Percentiles rank a stretch among this genome's conserved stretches.
Evolutionary conservation across 1,140 invertebrate genomes (phyloP).

Genomic region (Spodoptera litura): DNA sequence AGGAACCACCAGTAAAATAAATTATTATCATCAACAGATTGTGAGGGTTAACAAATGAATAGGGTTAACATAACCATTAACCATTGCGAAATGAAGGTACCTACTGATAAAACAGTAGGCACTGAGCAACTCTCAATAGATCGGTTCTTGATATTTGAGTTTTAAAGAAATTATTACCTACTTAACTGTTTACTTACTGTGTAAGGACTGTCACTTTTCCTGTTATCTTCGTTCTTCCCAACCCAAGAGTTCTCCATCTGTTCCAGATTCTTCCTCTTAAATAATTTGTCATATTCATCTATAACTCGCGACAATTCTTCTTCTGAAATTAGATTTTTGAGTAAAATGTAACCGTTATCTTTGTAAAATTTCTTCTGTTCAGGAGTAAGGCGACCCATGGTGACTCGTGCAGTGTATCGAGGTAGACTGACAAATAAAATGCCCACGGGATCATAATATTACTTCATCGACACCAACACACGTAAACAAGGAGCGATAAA

Average conservation of each 20-base stretch:
- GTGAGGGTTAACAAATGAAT: no score
- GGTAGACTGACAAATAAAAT: background rate
- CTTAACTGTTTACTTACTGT: conserved; percentile 46
- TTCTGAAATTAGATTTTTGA: conserved; percentile 63
- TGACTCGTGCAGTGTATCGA: background rate
- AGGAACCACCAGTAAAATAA: no score
- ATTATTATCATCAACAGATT: no score
- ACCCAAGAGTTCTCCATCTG: conserved; percentile 72
- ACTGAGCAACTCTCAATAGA: no score
- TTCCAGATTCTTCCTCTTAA: conserved; percentile 65
- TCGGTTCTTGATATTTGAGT: no score
- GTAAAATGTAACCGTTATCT: conserved; percentile 67
- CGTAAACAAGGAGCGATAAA: no score
- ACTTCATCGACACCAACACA: background rate
- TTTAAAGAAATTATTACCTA: no score
- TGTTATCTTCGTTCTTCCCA: conserved; percentile 64
- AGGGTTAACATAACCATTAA: no score
- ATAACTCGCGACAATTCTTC: conserved; percentile 57
- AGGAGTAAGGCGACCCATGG: conserved; percentile 56
- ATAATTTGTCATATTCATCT: conserved; percentile 68
- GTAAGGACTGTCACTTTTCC: conserved; percentile 62
- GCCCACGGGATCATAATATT: background rate
- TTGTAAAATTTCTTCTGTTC: conserved; percentile 71
- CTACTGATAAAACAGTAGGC: no score
- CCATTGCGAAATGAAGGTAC: no score